Conservation (phyloP, 1,140 invertebrate genomes). For the Nephila pilipes region DNA sequence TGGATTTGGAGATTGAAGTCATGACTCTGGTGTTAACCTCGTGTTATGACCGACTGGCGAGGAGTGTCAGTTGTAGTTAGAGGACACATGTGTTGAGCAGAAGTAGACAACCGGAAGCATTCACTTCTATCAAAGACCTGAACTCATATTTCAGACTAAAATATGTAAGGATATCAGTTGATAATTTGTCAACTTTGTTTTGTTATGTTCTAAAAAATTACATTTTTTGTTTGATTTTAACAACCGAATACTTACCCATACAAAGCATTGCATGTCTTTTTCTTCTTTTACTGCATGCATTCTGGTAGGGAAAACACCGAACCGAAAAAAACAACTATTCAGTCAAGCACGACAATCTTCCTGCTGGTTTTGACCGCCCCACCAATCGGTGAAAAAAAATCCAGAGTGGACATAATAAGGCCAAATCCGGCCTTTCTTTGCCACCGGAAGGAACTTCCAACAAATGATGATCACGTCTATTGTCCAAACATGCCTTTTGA, state of each 20-base stretch:
- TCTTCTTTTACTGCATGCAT: background rate
- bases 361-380: background rate
- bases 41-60: no score
- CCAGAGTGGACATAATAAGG: conserved; percentile 31
- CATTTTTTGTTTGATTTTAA: background rate
- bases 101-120: no score
- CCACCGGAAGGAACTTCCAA: conserved; percentile 55
- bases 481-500: conserved; percentile 54
- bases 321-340: background rate
- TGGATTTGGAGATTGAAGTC: no score
- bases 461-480: conserved; percentile 64
- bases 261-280: background rate
- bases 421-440: conserved; percentile 57
- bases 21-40: no score
- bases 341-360: conserved; percentile 21
- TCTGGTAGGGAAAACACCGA: background rate
- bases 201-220: background rate
- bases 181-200: no score
- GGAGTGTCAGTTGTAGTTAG: no score
- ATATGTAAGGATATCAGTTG: no score
- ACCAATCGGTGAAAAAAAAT: background rate
- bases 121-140: no score
- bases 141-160: no score
- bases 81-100: no score
- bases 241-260: background rate